Base-by-base conservation (phyloP, 2,888 invertebrate genomes). In the Gymnocheta viridis region DNA sequence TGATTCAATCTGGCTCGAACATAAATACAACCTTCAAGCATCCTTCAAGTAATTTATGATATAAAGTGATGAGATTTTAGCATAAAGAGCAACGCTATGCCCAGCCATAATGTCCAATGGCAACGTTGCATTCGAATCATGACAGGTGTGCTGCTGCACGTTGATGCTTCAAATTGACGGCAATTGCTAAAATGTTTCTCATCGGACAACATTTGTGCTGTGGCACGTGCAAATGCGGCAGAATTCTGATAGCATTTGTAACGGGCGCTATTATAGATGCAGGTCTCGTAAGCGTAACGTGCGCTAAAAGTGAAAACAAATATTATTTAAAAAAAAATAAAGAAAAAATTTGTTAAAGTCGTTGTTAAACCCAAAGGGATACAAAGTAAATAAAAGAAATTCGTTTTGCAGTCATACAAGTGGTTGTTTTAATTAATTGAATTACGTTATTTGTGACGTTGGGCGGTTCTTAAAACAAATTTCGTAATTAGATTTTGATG, bases 131-230 rank as follows among this genome's bases (percentile, higher is more conserved):
- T 14, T 69, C 35, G 60, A 5, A 32, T 19, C 22, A 70, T 12
- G 14, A 56, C n/a, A 27, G 70, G 29, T 29, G 58, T 22, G 19
- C 38, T 51, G 6, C 82, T 87, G 84, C 91, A 91, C 35, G 91
- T 78, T 14, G 88, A 82, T 38, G 88, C 86, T 81, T 91, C 91
- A 62, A 90, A 88, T 38, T 89, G 87, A 19, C 88, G 91, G 78
- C 92, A 92, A 82, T 91, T 91, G 73, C 87, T 89, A 79, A 91
- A 92, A 78, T 91, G 91, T 62, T 90, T 91, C 84, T 92, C 92
- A 64, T 91, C 90, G 1, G 92, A 90, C 41, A 92, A 74, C 88
- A 92, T 89, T 88, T 90, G 89, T n/a, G 91, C 91, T 32, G 92
- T 89, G 67, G 90, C 90, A 17, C 89, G 89, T 32, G 91, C 91